phyloP scores from a whole-genome alignment of 1,140 invertebrate species.

The Tenebrio molitor region DNA sequence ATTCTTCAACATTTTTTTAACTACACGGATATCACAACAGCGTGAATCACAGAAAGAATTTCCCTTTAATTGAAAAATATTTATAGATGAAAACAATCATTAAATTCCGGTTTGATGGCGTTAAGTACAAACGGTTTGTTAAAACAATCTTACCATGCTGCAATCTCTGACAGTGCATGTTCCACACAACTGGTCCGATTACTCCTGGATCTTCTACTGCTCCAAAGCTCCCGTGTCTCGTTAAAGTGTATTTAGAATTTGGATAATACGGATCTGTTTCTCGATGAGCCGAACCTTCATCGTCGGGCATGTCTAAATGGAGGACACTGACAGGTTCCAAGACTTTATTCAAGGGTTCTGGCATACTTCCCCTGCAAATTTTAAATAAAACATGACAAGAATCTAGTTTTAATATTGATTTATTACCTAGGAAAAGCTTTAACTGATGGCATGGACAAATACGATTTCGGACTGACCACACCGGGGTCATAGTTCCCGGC shows the following conservation, averaged over 20 bases:
- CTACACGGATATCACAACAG: no score
- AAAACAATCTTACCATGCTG: slow-evolving; percentile 54
- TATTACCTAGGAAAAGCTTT: slow-evolving; percentile 78
- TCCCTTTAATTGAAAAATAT: no score
- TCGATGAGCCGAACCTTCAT: slow-evolving; percentile 55
- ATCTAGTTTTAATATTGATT: no score
- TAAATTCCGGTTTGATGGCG: no score
- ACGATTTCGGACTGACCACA: slow-evolving; percentile 75
- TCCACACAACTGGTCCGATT: slow-evolving; percentile 86
- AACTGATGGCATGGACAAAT: slow-evolving; percentile 85
- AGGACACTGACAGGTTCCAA: slow-evolving; percentile 80
- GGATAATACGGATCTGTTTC: background rate
- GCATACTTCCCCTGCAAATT: slow-evolving; percentile 71
- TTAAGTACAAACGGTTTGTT: no score
- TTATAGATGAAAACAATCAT: no score
- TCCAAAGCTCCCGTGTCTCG: slow-evolving; percentile 72
- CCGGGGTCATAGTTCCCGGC: slow-evolving; percentile 63
- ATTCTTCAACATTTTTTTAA: no score
- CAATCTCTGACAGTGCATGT: slow-evolving; percentile 74
- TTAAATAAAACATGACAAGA: no score
- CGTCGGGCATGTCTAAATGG: slow-evolving; percentile 74
- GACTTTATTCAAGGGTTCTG: slow-evolving; percentile 82
- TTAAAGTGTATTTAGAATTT: slow-evolving; percentile 50
- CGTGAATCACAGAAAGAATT: no score
- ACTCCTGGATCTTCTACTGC: slow-evolving; percentile 81